A percentile compares a stretch with the other conserved stretches of the same genome.
phyloP scores from a whole-genome alignment of 2,113 vertebrate species.

The Uropsilus gracilis region DNA sequence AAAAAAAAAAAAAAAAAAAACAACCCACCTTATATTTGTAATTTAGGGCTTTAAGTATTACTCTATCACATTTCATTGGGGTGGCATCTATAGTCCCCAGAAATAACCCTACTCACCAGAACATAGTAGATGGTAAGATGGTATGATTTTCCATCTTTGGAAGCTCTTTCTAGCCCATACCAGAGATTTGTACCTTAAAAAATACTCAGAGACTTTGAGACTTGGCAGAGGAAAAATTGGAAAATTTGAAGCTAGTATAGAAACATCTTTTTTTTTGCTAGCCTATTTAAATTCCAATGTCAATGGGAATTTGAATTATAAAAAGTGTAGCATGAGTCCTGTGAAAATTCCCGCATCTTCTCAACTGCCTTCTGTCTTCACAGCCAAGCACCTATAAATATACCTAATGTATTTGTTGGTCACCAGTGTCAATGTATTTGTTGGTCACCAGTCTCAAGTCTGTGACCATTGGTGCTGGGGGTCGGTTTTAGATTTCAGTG shows the following conservation, averaged over 20 bases:
- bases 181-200: not conserved
- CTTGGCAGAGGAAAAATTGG: slow-evolving; percentile 53
- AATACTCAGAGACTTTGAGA: slow-evolving; percentile 24
- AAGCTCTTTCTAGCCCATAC: not conserved
- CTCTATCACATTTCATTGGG: not conserved
- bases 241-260: slow-evolving; percentile 34
- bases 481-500: slow-evolving; percentile 14
- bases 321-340: not conserved
- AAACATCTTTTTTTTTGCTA: slow-evolving; percentile 15
- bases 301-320: not conserved
- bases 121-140: not conserved
- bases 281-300: slow-evolving; percentile 55
- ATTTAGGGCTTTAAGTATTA: not conserved
- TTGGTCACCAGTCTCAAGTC: not conserved
- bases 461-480: not conserved
- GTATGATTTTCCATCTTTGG: not conserved
- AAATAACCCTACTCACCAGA: not conserved
- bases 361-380: not conserved
- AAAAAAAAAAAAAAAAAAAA: not conserved
- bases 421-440: not conserved
- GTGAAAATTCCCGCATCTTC: not conserved
- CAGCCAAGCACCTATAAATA: not conserved
- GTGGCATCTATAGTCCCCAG: not conserved
- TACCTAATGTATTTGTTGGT: not conserved
- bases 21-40: not conserved